These are phyloP conservation scores for Pan troglodytes DNA, from an alignment of 2,113 vertebrate species.

Conservation along the genomic window NHGRI_mPanTro3-v2.1_pri NC_072398.2:9628001-9628500, in stretches of 20 bases:
- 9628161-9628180: neutral
- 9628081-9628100: neutral
- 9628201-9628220: neutral
- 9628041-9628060: neutral
- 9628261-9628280: neutral
- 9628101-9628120: neutral
- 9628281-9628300: neutral
- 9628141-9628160: neutral
- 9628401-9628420: no score
- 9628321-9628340: no score
- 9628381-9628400: no score
- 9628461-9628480: no score
- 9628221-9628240: neutral
- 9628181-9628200: neutral
- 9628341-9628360: no score
- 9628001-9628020: neutral
- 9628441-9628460: no score
- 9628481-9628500: no score
- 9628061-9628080: neutral
- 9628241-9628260: neutral
- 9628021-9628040: neutral
- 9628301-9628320: neutral
- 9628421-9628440: no score
- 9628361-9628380: no score
- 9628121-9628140: neutral